Evolutionary conservation across 2,797 vertebrate genomes (phyloP).

Genomic region (Melanotaenia parkinsoni): DNA sequence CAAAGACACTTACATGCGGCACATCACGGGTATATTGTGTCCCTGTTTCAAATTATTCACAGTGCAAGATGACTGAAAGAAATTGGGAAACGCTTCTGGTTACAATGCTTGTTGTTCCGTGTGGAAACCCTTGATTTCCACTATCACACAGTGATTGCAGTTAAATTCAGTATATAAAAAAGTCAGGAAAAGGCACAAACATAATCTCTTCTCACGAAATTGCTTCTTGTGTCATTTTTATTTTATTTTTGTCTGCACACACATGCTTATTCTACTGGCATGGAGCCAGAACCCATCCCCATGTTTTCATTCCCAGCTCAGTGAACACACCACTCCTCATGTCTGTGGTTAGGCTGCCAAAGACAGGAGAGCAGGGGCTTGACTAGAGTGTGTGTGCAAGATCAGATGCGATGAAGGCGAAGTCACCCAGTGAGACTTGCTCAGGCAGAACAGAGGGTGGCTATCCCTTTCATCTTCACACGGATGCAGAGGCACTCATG

Average conservation of each 20-base stretch:
- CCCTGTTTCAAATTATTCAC: constrained; percentile 66
- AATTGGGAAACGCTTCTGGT: constrained; percentile 22
- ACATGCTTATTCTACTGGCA: background rate
- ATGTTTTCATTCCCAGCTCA: constrained; percentile 41
- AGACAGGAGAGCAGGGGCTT: constrained; percentile 40
- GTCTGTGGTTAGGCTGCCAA: constrained; percentile 27
- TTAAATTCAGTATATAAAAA: constrained; percentile 7
- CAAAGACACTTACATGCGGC: constrained; percentile 63
- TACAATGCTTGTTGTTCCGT: constrained; percentile 16
- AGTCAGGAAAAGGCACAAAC: background rate
- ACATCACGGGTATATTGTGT: constrained; percentile 76
- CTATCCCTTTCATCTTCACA: constrained; percentile 68
- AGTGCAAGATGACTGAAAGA: constrained; percentile 39
- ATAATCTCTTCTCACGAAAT: constrained; percentile 11
- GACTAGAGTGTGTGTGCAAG: constrained; percentile 29
- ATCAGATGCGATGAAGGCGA: constrained; percentile 70
- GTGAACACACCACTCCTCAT: constrained; percentile 34
- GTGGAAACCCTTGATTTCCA: background rate
- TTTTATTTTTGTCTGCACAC: background rate
- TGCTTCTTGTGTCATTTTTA: background rate
- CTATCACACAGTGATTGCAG: constrained; percentile 3
- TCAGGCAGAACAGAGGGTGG: constrained; percentile 62
- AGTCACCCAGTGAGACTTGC: constrained; percentile 59
- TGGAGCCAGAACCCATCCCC: constrained; percentile 4
- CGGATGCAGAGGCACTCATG: constrained; percentile 42